Conservation (phyloP, 2,888 invertebrate genomes). For the Odontothrips loti region DNA sequence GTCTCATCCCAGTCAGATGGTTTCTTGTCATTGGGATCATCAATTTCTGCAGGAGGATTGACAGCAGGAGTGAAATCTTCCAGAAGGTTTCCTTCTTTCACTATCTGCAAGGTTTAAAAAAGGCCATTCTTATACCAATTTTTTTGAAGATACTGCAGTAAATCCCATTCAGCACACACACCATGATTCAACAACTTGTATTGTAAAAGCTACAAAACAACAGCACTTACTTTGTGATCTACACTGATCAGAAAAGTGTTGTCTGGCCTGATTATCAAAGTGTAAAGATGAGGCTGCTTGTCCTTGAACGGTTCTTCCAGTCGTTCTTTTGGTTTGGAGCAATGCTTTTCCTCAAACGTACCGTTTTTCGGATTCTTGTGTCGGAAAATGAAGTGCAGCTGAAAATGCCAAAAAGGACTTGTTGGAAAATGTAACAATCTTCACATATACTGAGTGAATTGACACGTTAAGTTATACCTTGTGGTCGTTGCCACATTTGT, state of each 20-base stretch:
- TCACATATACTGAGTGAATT: background rate
- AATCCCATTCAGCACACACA: background rate
- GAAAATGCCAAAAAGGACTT: slow-evolving; percentile 38
- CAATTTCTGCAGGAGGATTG: slow-evolving; percentile 91
- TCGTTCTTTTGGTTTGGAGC: slow-evolving; percentile 65
- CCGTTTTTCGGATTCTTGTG: slow-evolving; percentile 93
- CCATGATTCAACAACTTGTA: slow-evolving; percentile 21
- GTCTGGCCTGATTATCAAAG: slow-evolving; percentile 71
- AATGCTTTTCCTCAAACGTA: slow-evolving; percentile 88
- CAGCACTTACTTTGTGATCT: slow-evolving; percentile 60
- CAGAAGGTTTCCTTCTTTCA: slow-evolving; percentile 80
- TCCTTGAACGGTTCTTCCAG: slow-evolving; percentile 71
- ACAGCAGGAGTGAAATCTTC: slow-evolving; percentile 90
- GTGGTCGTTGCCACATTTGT: slow-evolving; percentile 93
- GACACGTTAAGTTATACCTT: slow-evolving; percentile 19
- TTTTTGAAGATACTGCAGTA: background rate
- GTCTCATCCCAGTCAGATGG: slow-evolving; percentile 97
- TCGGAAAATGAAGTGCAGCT: slow-evolving; percentile 82
- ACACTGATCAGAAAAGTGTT: slow-evolving; percentile 75
- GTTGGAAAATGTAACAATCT: slow-evolving; percentile 35
- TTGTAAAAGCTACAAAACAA: slow-evolving; percentile 4
- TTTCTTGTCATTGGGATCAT: slow-evolving; percentile 68
- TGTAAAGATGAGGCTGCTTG: slow-evolving; percentile 85
- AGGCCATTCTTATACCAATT: background rate
- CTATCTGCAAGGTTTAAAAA: slow-evolving; percentile 46